Conservation (phyloP, 2,888 invertebrate genomes). For the Himalopsyche kuldschensis region DNA sequence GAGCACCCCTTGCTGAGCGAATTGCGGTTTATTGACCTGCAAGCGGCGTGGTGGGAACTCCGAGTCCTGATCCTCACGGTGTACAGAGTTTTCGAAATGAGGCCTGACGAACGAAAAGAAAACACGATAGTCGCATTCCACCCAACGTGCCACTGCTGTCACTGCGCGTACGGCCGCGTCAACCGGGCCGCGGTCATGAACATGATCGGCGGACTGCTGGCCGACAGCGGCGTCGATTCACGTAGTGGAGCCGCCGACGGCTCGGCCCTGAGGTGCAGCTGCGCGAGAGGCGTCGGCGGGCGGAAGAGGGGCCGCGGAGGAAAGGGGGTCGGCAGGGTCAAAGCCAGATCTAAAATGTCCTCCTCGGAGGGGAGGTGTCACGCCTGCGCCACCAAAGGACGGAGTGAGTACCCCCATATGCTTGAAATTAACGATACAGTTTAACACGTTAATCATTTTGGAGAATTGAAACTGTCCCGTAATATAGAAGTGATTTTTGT, state of each 20-base stretch:
- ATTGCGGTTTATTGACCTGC: constrained; percentile 22
- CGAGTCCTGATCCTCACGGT: constrained; percentile 20
- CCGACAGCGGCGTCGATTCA: background rate
- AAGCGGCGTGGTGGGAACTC: constrained; percentile 32
- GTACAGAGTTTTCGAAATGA: constrained; percentile 12
- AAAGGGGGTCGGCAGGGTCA: background rate
- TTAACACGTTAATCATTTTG: too few relatives aligned
- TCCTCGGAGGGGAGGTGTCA: background rate
- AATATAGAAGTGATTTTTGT: too few relatives aligned
- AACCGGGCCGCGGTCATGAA: background rate
- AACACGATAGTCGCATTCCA: constrained; percentile 3
- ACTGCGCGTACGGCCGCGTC: constrained; percentile 7
- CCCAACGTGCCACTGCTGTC: constrained; percentile 22
- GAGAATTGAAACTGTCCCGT: too few relatives aligned
- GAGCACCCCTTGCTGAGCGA: background rate
- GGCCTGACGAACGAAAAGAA: background rate
- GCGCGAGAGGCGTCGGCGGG: background rate
- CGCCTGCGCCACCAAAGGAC: background rate
- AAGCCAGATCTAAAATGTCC: background rate
- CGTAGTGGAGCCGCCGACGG: background rate
- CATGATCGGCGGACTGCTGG: background rate
- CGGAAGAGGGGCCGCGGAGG: background rate
- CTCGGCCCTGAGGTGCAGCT: background rate
- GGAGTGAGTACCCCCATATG: background rate
- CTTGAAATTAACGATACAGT: too few relatives aligned